Conservation (phyloP, 2,888 invertebrate genomes). For the Cosmopolites sordidus region DNA sequence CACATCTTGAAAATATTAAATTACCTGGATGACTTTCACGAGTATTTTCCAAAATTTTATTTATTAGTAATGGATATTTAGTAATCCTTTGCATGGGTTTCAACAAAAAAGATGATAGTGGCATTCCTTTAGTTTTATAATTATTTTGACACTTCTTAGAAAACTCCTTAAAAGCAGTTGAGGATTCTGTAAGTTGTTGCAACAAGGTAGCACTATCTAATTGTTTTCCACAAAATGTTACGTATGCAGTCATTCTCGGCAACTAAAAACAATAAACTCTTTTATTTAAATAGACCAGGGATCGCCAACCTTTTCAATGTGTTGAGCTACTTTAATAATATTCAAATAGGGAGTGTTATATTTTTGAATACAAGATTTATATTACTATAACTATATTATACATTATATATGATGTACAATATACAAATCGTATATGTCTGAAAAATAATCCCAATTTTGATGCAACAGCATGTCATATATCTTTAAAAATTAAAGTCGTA, state of each 20-base stretch:
- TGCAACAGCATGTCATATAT: too few relatives aligned
- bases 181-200: constrained; percentile 61
- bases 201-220: constrained; percentile 64
- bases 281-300: too few relatives aligned
- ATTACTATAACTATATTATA: too few relatives aligned
- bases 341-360: too few relatives aligned
- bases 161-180: constrained; percentile 58
- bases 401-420: too few relatives aligned
- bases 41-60: constrained; percentile 56
- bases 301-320: too few relatives aligned
- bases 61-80: constrained; percentile 70
- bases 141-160: constrained; percentile 62
- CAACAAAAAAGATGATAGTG: constrained; percentile 68
- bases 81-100: constrained; percentile 82
- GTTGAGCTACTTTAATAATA: too few relatives aligned
- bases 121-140: constrained; percentile 65
- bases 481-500: too few relatives aligned
- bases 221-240: constrained; percentile 71
- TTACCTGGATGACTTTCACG: constrained; percentile 44
- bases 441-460: too few relatives aligned
- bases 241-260: constrained; percentile 66
- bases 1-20: not conserved
- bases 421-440: too few relatives aligned
- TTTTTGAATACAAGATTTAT: too few relatives aligned
- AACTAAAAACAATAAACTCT: constrained; percentile 49